phyloP scores from a whole-genome alignment of 1,140 invertebrate genomes.

The Muscidifurax raptorellus region DNA sequence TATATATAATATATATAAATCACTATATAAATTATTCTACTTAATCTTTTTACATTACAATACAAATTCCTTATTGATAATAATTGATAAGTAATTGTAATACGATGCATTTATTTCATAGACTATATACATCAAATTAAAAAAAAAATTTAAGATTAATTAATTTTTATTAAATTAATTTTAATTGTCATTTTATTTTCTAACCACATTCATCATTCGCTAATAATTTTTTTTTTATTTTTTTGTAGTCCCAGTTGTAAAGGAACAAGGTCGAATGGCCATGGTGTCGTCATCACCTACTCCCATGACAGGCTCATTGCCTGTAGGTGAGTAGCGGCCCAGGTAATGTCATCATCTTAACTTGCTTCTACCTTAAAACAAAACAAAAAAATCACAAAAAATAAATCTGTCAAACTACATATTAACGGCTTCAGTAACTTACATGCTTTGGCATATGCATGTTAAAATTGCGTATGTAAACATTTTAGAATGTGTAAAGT shows the following conservation, averaged over 20 bases:
- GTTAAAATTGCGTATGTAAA: conserved; percentile 54
- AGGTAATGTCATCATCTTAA: conserved; percentile 76
- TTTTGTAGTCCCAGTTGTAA: conserved; percentile 90
- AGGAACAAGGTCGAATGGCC: conserved; percentile 87
- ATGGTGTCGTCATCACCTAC: conserved; percentile 82
- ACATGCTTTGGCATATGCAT: conserved; percentile 52
- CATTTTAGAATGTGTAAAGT: conserved; percentile 53
- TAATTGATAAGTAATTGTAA: no score
- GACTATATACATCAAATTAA: no score
- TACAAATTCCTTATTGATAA: no score
- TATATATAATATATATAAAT: no score
- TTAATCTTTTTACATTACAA: no score
- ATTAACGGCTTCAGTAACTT: conserved; percentile 50
- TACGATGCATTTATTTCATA: no score
- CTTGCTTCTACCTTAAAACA: conserved; percentile 66
- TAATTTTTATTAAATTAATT: neutral
- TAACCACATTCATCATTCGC: neutral
- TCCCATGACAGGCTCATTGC: conserved; percentile 81
- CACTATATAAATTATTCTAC: no score
- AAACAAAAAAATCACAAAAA: conserved; percentile 53
- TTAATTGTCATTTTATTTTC: neutral
- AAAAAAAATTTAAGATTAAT: no score
- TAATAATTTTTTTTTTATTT: conserved; percentile 26
- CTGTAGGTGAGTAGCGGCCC: conserved; percentile 81
- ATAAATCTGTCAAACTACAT: conserved; percentile 39